Evolutionary conservation across 2,888 invertebrate genomes (phyloP), one percentile per base, ranked within the genome.

Genomic region (Himalopsyche tibetana): DNA sequence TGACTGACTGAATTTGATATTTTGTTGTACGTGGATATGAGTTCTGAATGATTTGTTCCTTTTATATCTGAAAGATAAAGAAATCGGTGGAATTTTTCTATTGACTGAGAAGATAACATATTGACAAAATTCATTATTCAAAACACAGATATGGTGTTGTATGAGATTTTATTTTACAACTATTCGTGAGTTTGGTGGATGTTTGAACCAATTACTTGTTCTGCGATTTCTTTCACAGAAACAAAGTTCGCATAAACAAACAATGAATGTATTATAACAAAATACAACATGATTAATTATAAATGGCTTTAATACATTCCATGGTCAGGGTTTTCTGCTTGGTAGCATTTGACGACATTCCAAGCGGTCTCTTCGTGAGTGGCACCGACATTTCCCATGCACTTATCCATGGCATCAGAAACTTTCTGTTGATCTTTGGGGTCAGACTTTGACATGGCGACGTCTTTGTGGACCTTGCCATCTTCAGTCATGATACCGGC

Each of bases 281-380:
- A 17, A 28, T 63, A 11, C 3, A 19, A 19, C 15, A 19, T 63
- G 19, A 63, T 19, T 19, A 11, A 19, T 63, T 9, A 19, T 63
- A 5, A n/a, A 8, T 63, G 28, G 28, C 12, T 19, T 63, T 63
- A 63, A 19, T 63, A 63, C 63, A 63, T 63, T 63, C 28, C 63
- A 63, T 63, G 63, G 4, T 63, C 28, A 11, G 63, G 63, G 63
- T 63, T 63, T 63, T 63, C 63, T 4, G 63, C 63, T 28, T 93
- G 93, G 90, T 93, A 93, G 89, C 93, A 93, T 84, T 93, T 93
- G 88, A 92, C 91, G 90, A 93, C 93, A 91, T 93, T 93, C 93
- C 93, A 93, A 12, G 93, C 93, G 0, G 92, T 93, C 89, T 93
- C 93, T 12, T 92, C 92, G 0, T 93, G 92, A 0, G 91, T 91